Percentiles rank a stretch among this genome's conserved stretches.
These are phyloP conservation scores for Odobenus rosmarus DNA, from an alignment of 2,113 vertebrate genomes.

Conservation along the genomic window DNA sequence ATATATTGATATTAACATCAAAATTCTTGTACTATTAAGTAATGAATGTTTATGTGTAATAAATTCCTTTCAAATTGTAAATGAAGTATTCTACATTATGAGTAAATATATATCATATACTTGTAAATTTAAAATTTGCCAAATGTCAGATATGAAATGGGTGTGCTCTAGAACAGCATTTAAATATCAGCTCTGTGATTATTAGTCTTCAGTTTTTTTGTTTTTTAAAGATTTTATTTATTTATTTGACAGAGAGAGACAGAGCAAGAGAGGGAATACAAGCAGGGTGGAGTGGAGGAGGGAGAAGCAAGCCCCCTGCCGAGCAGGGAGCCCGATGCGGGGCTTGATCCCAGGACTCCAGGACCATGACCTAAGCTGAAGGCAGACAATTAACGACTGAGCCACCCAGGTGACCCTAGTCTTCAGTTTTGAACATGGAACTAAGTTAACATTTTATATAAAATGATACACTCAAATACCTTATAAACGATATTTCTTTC, in stretches of 20 bases:
- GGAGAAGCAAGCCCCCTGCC: no score
- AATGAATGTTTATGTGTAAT: neutral
- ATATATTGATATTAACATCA: neutral
- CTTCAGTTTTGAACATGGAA: neutral
- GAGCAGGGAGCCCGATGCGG: no score
- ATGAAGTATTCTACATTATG: neutral
- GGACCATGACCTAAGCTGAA: no score
- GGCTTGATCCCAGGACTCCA: no score
- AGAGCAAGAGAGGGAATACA: no score
- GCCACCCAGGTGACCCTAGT: no score
- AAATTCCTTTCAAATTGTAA: neutral
- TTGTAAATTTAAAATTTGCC: neutral
- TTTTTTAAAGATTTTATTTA: no score
- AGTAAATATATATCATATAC: neutral
- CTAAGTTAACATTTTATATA: neutral
- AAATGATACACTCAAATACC: neutral
- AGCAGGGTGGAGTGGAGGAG: no score
- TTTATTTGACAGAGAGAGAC: no score
- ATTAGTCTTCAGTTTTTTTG: neutral
- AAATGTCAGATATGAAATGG: neutral
- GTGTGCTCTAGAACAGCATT: neutral
- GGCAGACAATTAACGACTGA: no score
- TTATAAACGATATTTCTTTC: neutral
- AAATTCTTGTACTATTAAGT: neutral
- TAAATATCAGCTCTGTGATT: neutral